Conservation (phyloP, 1,140 invertebrate genomes). For the Papilio polytes region DNA sequence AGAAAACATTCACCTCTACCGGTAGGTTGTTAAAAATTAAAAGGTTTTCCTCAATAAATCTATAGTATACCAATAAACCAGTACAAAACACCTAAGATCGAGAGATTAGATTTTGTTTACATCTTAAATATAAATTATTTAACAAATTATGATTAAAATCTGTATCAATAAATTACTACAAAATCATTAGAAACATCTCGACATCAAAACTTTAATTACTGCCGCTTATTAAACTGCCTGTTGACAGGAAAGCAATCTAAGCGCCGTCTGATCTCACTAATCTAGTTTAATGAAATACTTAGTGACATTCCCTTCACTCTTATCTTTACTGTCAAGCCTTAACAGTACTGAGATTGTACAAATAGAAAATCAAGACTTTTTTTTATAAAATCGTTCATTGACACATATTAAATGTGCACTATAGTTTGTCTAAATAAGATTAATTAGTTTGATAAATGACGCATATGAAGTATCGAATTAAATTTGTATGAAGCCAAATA, state of each 20-base stretch:
- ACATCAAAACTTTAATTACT: slow-evolving; percentile 30
- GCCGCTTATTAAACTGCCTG: slow-evolving; percentile 8
- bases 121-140: not conserved
- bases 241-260: slow-evolving; percentile 27
- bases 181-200: slow-evolving; percentile 13
- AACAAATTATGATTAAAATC: not conserved
- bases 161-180: not conserved
- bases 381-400: not conserved
- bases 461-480: too few relatives aligned
- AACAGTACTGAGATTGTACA: not conserved
- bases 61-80: too few relatives aligned
- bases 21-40: too few relatives aligned
- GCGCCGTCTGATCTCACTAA: slow-evolving; percentile 6
- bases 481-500: too few relatives aligned
- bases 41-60: too few relatives aligned
- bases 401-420: not conserved
- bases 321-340: not conserved
- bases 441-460: too few relatives aligned
- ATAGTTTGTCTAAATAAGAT: too few relatives aligned
- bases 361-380: not conserved
- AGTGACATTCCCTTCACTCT: not conserved
- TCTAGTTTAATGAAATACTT: slow-evolving; percentile 23
- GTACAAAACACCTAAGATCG: too few relatives aligned
- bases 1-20: too few relatives aligned
- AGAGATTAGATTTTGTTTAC: too few relatives aligned